Percentiles rank a stretch among this genome's conserved stretches.
Conservation (phyloP, 2,797 vertebrate genomes). For the Onychomys leucogaster region DNA sequence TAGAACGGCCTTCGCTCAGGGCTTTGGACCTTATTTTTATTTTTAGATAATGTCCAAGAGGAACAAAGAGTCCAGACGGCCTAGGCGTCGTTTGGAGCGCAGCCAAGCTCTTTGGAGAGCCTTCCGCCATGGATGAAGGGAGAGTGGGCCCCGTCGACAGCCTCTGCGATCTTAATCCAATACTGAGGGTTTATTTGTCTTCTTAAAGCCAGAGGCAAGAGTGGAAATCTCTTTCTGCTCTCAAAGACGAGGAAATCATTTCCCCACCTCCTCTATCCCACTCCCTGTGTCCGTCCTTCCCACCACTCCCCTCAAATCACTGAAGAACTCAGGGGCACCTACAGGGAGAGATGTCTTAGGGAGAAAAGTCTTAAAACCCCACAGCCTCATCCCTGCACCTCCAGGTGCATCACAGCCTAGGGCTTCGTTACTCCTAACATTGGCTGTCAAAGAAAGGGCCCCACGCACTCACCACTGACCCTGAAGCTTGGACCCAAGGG, state of each 20-base stretch:
- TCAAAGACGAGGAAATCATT: conserved; percentile 37
- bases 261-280: background rate
- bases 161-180: conserved; percentile 74
- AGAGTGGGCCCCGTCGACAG: background rate
- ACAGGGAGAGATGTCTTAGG: background rate
- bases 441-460: rapidly evolving
- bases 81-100: conserved; percentile 8
- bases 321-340: rapidly evolving
- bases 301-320: background rate
- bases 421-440: background rate
- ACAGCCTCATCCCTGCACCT: rapidly evolving
- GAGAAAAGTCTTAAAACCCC: background rate
- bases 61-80: conserved; percentile 47
- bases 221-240: conserved; percentile 77
- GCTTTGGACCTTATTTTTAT: conserved; percentile 19
- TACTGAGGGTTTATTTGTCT: conserved; percentile 79
- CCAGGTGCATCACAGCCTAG: rapidly evolving
- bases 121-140: background rate
- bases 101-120: conserved; percentile 60
- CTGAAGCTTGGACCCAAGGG: background rate
- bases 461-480: background rate
- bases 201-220: conserved; percentile 33
- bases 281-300: rapidly evolving
- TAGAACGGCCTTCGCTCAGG: background rate
- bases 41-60: conserved; percentile 52